A percentile compares a stretch with the other conserved stretches of the same genome.
phyloP scores from a whole-genome alignment of 2,113 vertebrate species.

The Zosterops lateralis region DNA sequence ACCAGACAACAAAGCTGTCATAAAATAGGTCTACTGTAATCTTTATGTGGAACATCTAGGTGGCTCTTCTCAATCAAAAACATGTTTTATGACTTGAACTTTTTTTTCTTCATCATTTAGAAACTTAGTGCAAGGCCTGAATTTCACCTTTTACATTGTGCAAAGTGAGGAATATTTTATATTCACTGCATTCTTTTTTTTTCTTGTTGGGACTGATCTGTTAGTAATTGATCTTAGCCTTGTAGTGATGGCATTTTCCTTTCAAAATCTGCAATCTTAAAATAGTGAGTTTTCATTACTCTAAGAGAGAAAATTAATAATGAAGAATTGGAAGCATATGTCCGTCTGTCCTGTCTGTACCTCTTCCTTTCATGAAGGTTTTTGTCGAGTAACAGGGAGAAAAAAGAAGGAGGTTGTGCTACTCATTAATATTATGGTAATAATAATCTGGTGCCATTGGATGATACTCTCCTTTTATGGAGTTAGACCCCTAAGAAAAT shows the following conservation, averaged over 20 bases:
- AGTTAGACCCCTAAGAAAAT: background rate
- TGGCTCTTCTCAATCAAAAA: background rate
- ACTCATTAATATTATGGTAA: background rate
- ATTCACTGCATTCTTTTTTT: background rate
- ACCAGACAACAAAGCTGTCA: slow-evolving; percentile 25
- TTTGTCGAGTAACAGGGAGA: background rate
- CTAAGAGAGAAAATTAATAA: background rate
- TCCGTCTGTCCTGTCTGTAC: background rate
- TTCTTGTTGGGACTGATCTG: background rate
- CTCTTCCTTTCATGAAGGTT: background rate
- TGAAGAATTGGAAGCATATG: background rate
- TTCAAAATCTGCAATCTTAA: background rate
- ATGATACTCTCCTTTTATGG: background rate
- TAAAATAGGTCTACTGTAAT: slow-evolving; percentile 3
- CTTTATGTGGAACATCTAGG: background rate
- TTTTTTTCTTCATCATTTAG: background rate
- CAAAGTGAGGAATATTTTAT: background rate
- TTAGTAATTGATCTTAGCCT: background rate
- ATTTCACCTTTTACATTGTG: background rate
- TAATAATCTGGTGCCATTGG: background rate
- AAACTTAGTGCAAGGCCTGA: background rate
- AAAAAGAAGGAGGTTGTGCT: background rate
- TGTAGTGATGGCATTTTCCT: background rate
- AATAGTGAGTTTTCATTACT: background rate
- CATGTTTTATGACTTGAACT: background rate